These are phyloP conservation scores for Masticophis lateralis DNA, from an alignment of 2,797 vertebrate species.

Conservation along the genomic window DNA sequence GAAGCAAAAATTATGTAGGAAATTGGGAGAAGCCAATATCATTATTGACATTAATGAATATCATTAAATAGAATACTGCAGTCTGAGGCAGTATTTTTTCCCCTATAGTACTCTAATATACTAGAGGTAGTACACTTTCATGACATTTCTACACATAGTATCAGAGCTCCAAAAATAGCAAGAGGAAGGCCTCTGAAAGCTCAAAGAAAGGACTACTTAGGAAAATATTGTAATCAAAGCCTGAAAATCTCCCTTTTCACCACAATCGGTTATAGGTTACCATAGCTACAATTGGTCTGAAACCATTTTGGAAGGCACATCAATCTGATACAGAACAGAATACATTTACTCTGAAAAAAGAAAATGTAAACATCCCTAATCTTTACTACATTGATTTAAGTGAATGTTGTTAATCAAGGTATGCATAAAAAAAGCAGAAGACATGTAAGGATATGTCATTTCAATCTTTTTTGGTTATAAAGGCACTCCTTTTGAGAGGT, in stretches of 20 bases:
- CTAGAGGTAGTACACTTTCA: background rate
- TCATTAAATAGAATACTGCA: background rate
- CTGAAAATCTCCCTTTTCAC: constrained; percentile 4
- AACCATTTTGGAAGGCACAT: background rate
- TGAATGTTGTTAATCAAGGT: background rate
- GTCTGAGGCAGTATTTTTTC: background rate
- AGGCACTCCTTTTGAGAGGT: background rate
- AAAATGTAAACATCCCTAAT: background rate
- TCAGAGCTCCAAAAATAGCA: background rate
- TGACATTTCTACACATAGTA: background rate
- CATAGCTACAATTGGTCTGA: background rate
- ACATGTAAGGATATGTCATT: background rate
- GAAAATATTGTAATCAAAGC: background rate
- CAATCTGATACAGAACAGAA: background rate
- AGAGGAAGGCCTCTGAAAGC: background rate
- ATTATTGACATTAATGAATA: no score
- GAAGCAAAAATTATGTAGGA: background rate
- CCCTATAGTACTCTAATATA: background rate
- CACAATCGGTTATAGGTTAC: background rate
- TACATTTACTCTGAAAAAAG: background rate
- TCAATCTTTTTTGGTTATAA: background rate
- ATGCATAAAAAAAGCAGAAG: background rate
- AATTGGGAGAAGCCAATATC: background rate
- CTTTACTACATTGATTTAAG: background rate
- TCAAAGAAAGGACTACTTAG: background rate